Base-by-base conservation (phyloP, 2,888 invertebrate species). In the Lepidonotus clava region DNA sequence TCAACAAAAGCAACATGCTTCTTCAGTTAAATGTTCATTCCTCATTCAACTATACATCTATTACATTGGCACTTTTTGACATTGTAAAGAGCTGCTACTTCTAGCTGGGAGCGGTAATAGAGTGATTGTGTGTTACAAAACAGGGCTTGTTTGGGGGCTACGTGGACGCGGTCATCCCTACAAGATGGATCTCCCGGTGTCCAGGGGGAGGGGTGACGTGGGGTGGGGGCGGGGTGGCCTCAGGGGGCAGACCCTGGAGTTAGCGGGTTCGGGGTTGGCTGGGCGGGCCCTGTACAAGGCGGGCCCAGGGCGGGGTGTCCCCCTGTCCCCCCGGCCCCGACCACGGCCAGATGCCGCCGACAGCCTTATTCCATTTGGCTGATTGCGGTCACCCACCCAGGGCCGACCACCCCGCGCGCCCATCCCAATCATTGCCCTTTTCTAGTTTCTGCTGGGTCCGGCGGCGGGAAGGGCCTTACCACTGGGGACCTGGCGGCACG, bases 301-400 rank as follows among this genome's bases (percentile, higher is more conserved):
- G 36, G 38, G 18, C 76, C 76, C 8, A 34, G 40, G 40, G 36
- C 38, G 24, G 76, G 4, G 21, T 76, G 76, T 76, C 76, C 76
- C 76, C 24, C 32, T 4, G 32, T 34, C 18, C 32, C 76, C 18
- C 38, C 40, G 76, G 40, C 14, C 11, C 11, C 61, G 6, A 24
- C 28, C 61, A 6, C n/a, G n/a, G 36, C 36, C 76, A 76, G 36
- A 76, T 76, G 76, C 76, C 76, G 76, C 36, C 38, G 36, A 76
- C 76, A 40, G 76, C 76, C 38, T 36, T 40, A 36, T 76, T 76
- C 76, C 76, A 76, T 76, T 76, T 76, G 38, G n/a, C 76, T 40
- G 76, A 76, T 76, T 76, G 76, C 76, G n/a, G 76, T 4, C 36
- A 24, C 6, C 8, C 71, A 4, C n/a, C 61, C 61, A 28, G 28